phyloP scores from a whole-genome alignment of 2,113 vertebrate species.

The Psittacus erithacus region DNA sequence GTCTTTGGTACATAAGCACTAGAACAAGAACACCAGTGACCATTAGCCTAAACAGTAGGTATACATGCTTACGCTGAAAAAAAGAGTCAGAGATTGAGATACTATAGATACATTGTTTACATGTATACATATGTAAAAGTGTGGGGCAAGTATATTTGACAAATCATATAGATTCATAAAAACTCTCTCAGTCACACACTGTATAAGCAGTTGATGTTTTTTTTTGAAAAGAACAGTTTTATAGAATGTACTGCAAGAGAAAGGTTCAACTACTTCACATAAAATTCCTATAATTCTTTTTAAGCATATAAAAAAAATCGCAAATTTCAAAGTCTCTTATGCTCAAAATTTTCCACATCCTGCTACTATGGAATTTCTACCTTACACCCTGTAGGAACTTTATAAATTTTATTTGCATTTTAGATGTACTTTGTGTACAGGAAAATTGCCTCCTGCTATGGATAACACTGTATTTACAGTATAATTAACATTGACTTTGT shows the following conservation, averaged over 20 bases:
- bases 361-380: neutral
- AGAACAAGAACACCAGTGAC: constrained; percentile 33
- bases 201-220: neutral
- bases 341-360: neutral
- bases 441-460: neutral
- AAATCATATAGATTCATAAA: neutral
- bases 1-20: constrained; percentile 68
- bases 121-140: neutral
- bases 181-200: neutral
- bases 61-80: neutral
- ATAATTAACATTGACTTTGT: neutral
- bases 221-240: neutral
- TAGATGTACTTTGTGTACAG: neutral
- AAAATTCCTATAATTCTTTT: neutral
- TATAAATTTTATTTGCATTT: neutral
- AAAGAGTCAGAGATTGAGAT: neutral
- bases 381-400: neutral
- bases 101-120: neutral
- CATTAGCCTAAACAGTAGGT: neutral
- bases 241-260: neutral
- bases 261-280: neutral
- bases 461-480: neutral
- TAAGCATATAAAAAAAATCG: neutral
- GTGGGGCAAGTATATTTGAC: neutral
- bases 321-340: neutral